Base-by-base conservation (phyloP, 2,888 invertebrate species). In the Drosophila limbata region DNA sequence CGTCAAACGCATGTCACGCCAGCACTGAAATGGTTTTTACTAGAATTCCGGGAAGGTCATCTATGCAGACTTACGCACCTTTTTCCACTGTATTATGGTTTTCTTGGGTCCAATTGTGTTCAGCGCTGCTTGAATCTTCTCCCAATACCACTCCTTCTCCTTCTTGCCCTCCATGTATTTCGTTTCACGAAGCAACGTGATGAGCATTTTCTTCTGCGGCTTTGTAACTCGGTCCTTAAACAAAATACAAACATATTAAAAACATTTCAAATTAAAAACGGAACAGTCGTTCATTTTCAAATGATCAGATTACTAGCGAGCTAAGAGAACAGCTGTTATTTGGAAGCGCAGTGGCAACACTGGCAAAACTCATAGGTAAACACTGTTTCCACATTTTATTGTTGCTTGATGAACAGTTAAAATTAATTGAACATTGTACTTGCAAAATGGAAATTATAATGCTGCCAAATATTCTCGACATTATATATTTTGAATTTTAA, bases 71-170 rank as follows among this genome's bases (percentile, higher is more conserved):
- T 25, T 61, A 71, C 76, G 37, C 33, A 92, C 92, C 84, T 92
- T 92, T 60, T 92, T 92, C 92, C 92, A 92, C 63, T 92, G 92
- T 59, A 91, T 92, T 8, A 92, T 92, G 6, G 92, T 92, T 69
- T 92, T 92, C 64, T 92, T 92, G 42, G 92, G 92, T 1, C 92
- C 92, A 57, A 92, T 92, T 52, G 91, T 92, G 60, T 92, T 92
- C 1, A 92, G 71, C 39, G 92, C 92, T 56, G 91, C 91, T 66
- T 92, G 92, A 42, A 92, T 92, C 66, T 92, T 92, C 67, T 91
- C 92, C 92, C 92, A 92, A 59, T 92, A 92, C 91, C 92, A 92
- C 71, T 92, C 92, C 75, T 92, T 92, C 68, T 92, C 92, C 76
- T 92, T 92, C 66, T 92, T 92, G 35, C 92, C 92, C 74, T 92